Evolutionary conservation across 2,888 invertebrate species (phyloP).

Genomic region (Apotomis turbidana): DNA sequence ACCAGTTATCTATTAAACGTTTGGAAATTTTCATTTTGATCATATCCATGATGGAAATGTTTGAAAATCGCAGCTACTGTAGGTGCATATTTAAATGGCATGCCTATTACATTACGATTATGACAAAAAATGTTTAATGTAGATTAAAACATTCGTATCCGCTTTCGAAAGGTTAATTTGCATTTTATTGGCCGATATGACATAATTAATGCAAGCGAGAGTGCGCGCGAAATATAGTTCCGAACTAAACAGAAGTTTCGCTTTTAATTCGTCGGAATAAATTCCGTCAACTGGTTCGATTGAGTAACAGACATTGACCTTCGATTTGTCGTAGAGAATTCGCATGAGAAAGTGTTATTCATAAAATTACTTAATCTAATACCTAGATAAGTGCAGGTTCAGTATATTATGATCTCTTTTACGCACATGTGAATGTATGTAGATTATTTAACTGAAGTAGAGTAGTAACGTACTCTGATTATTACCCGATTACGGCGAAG

Average conservation of each 20-base stretch:
- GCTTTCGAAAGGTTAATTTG: constrained; percentile 45
- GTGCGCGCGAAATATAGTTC: constrained; percentile 46
- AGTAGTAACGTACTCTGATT: neutral
- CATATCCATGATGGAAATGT: too few species aligned
- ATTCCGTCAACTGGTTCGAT: constrained; percentile 47
- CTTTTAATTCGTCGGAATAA: constrained; percentile 50
- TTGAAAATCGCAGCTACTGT: too few species aligned
- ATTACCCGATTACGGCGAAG: too few species aligned
- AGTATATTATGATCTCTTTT: neutral
- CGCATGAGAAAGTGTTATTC: constrained; percentile 54
- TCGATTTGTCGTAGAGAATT: constrained; percentile 52
- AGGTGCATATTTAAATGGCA: neutral
- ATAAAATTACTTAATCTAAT: constrained; percentile 24
- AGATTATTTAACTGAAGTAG: neutral
- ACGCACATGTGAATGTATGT: constrained; percentile 2
- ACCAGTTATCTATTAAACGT: too few species aligned
- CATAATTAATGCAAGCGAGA: constrained; percentile 43
- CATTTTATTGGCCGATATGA: constrained; percentile 43
- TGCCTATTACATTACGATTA: neutral
- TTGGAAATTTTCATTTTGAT: too few species aligned
- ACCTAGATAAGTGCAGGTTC: constrained; percentile 1
- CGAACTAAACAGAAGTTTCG: constrained; percentile 51
- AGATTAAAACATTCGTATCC: constrained; percentile 38
- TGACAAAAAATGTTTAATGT: constrained; percentile 15
- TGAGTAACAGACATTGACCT: constrained; percentile 61